A percentile compares a stretch with the other conserved stretches of the same genome.
phyloP scores from a whole-genome alignment of 2,113 vertebrate species.

The Turnix velox region DNA sequence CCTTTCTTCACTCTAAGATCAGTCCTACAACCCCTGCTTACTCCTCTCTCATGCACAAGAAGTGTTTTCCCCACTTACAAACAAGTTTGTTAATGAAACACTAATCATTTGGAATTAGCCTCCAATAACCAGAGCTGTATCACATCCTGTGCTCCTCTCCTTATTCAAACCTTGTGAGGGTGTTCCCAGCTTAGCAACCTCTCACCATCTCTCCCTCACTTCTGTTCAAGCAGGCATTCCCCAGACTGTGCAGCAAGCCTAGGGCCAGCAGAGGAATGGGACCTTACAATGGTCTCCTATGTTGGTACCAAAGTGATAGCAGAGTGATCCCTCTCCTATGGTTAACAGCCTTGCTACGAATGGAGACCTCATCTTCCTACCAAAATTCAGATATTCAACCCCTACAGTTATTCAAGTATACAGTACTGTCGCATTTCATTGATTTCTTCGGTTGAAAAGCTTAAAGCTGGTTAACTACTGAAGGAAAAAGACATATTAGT shows the following conservation, averaged over 20 bases:
- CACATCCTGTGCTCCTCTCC: not conserved
- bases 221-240: not conserved
- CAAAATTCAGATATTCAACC: not conserved
- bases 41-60: not conserved
- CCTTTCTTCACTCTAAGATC: not conserved
- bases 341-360: not conserved
- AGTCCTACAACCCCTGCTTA: fast-evolving
- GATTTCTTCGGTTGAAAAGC: not conserved
- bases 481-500: not conserved
- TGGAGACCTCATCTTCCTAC: not conserved
- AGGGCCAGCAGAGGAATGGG: not conserved
- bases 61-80: not conserved
- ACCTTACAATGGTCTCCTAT: not conserved
- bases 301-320: not conserved
- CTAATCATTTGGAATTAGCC: not conserved
- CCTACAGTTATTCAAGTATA: not conserved
- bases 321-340: not conserved
- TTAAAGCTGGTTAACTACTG: not conserved
- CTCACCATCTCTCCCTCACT: not conserved
- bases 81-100: not conserved
- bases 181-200: not conserved
- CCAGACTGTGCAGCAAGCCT: not conserved
- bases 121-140: not conserved
- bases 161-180: not conserved
- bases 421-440: not conserved